Evolutionary conservation across 2,888 invertebrate species (phyloP).

Genomic region (Dichetophora obliterata): DNA sequence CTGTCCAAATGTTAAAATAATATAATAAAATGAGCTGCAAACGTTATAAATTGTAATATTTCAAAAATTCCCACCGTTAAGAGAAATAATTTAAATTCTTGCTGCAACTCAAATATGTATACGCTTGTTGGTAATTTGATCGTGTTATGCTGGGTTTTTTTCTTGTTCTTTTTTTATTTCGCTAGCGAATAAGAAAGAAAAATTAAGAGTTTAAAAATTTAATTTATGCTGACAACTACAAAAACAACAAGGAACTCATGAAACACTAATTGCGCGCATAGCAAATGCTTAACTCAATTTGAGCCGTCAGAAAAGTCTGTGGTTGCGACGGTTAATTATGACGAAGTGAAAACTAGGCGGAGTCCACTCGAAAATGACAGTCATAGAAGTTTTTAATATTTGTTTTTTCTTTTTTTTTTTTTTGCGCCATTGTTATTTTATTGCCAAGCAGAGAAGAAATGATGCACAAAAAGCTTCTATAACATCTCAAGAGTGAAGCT

Average conservation of each 20-base stretch:
- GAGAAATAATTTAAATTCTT: neutral
- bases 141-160: conserved; percentile 2
- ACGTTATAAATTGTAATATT: too few relatives aligned
- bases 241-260: neutral
- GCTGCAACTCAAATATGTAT: neutral
- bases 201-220: neutral
- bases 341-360: neutral
- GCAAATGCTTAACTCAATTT: conserved; percentile 2
- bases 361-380: conserved; percentile 35
- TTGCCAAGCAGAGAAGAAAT: too few relatives aligned
- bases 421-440: neutral
- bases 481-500: too few relatives aligned
- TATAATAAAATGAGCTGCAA: too few relatives aligned
- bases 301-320: neutral
- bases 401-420: neutral
- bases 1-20: too few relatives aligned
- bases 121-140: conserved; percentile 10
- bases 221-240: neutral
- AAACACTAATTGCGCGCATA: conserved; percentile 11
- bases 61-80: neutral
- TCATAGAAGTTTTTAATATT: conserved; percentile 7
- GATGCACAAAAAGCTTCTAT: too few relatives aligned
- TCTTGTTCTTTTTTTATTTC: neutral
- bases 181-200: neutral
- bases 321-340: conserved; percentile 10